Evolutionary conservation across 2,797 vertebrate species (phyloP), one percentile per base, ranked within the genome.

Genomic region (Syngnathus acus): DNA sequence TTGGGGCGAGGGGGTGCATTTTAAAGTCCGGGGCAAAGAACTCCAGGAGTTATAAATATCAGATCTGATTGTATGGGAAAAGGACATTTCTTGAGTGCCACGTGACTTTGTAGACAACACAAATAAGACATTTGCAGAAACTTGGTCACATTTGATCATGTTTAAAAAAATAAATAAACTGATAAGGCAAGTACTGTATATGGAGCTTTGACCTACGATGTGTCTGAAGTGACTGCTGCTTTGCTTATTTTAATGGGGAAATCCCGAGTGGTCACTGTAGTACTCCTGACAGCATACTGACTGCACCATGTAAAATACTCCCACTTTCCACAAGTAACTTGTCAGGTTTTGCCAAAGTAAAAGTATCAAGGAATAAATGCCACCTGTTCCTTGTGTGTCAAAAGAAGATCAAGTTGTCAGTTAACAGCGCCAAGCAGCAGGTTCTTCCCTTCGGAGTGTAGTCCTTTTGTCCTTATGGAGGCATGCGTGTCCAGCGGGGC

Each of bases 401-500:
- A 21, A n/a, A 21, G 14, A 23, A 17, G 32, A 9, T 42, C 45
- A 64, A 11, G 48, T 39, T 39, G 21, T 94, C 93, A 95, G 89
- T 94, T 94, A 88, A 94, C 94, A 86, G 94, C 89, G 80, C 93
- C 93, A 78, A 95, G 93, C 90, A 96, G 93, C 72, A 95, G 92
- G 88, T 92, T 94, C 94, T 95, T 96, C 89, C 95, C 93, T 93
- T 95, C 95, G 92, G 91, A 95, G 91, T 97, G 92, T 84, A 95
- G 95, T 92, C 95, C 95, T 91, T 92, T 95, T 94, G 92, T 95
- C 94, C 93, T 94, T 94, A 91, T 92, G 89, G 92, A 92, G 91
- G 93, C 91, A 91, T 92, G 78, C 89, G 92, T 86, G 85, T 93
- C 93, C 92, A 89, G 91, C 75, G 87, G 82, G 92, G 90, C 91